These are phyloP conservation scores for Valencia hispanica DNA, from an alignment of 2,797 vertebrate species.

Conservation along the genomic window DNA sequence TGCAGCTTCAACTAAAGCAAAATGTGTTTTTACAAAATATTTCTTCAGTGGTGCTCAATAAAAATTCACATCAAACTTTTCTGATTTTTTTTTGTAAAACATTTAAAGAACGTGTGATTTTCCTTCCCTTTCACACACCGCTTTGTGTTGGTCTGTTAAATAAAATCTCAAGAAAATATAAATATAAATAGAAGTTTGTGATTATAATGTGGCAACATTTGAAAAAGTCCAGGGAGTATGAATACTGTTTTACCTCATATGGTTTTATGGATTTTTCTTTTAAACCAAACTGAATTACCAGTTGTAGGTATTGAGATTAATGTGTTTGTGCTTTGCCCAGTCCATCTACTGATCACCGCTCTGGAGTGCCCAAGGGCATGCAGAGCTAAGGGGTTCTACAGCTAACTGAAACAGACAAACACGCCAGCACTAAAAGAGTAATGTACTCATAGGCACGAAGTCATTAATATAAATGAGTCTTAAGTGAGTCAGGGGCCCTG, in stretches of 20 bases:
- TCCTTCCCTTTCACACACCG: neutral
- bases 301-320: conserved; percentile 10
- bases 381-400: neutral
- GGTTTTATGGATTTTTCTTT: neutral
- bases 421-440: conserved; percentile 8
- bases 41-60: neutral
- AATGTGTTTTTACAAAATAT: neutral
- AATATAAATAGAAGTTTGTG: neutral
- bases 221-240: neutral
- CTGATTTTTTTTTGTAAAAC: neutral
- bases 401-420: neutral
- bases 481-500: conserved; percentile 24
- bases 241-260: neutral
- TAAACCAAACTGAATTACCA: neutral
- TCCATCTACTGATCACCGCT: conserved; percentile 30
- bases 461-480: conserved; percentile 67
- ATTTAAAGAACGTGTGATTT: neutral
- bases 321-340: neutral
- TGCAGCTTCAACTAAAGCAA: neutral
- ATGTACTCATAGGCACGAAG: conserved; percentile 14
- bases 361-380: neutral
- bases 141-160: neutral
- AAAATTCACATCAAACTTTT: neutral
- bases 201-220: neutral
- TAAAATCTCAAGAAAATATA: neutral